Percentiles rank a stretch among this genome's conserved stretches.
Conservation (phyloP, 2,797 vertebrate species). For the Vireo griseus region DNA sequence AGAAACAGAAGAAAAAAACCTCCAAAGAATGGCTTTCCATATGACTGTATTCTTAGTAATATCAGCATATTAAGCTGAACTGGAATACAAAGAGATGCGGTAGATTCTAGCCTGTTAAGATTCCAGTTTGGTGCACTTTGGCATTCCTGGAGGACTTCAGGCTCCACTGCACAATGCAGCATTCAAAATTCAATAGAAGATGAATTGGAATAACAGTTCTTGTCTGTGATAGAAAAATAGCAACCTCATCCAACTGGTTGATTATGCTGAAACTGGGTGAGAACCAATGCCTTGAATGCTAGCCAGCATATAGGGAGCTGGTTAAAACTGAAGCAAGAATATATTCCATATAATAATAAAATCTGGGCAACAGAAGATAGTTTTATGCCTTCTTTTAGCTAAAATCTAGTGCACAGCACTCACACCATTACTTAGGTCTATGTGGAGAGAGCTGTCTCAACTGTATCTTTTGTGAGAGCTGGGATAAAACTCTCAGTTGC, state of each 20-base stretch:
- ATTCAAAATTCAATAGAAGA: background rate
- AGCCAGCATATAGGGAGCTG: background rate
- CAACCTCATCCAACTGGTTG: background rate
- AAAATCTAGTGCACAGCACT: background rate
- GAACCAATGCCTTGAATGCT: background rate
- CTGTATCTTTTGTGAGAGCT: background rate
- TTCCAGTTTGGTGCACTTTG: background rate
- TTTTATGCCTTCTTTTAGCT: background rate
- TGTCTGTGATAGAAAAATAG: background rate
- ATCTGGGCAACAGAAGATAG: background rate
- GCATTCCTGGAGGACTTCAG: background rate
- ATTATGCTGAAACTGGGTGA: background rate
- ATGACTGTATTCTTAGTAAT: background rate
- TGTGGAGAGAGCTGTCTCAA: background rate
- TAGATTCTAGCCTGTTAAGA: background rate
- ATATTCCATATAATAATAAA: background rate
- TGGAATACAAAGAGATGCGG: background rate
- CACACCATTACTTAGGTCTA: background rate
- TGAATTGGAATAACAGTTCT: background rate
- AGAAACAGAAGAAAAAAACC: background rate
- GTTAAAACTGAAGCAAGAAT: background rate
- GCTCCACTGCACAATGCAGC: background rate
- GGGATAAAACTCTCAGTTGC: background rate
- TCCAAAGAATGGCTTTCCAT: rapidly evolving
- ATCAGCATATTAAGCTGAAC: background rate